Percentiles rank a stretch among this genome's conserved stretches.
Conservation (phyloP, 2,113 vertebrate genomes). For the Machaerirhynchus nigripectus region DNA sequence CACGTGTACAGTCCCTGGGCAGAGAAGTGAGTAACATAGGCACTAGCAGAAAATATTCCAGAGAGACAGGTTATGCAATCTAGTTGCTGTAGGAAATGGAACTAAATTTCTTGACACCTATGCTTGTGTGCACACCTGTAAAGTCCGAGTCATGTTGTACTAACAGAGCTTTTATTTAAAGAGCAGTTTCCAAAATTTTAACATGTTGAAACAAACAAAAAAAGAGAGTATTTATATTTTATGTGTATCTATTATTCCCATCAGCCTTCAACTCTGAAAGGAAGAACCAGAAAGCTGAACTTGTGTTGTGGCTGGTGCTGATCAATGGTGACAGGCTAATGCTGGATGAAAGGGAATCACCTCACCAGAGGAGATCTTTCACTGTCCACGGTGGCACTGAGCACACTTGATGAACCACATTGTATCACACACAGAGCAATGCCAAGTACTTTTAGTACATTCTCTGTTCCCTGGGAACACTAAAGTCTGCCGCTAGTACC, state of each 20-base stretch:
- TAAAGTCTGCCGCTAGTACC: not conserved
- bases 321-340: not conserved
- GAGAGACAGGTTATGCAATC: not conserved
- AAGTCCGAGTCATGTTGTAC: not conserved
- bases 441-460: not conserved
- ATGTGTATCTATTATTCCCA: not conserved
- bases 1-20: not conserved
- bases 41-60: not conserved
- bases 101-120: not conserved
- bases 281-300: not conserved
- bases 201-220: not conserved
- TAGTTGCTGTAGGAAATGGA: not conserved
- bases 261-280: not conserved
- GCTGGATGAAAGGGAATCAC: not conserved
- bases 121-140: not conserved
- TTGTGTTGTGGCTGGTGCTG: not conserved
- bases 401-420: not conserved
- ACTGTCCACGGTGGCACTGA: not conserved
- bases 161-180: not conserved
- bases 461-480: constrained; percentile 10
- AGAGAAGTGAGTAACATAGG: not conserved
- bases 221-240: not conserved
- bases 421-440: not conserved
- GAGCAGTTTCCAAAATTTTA: not conserved
- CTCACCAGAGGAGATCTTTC: not conserved